Conservation (phyloP, 2,888 invertebrate species). For the Sclerodermus sp. region DNA sequence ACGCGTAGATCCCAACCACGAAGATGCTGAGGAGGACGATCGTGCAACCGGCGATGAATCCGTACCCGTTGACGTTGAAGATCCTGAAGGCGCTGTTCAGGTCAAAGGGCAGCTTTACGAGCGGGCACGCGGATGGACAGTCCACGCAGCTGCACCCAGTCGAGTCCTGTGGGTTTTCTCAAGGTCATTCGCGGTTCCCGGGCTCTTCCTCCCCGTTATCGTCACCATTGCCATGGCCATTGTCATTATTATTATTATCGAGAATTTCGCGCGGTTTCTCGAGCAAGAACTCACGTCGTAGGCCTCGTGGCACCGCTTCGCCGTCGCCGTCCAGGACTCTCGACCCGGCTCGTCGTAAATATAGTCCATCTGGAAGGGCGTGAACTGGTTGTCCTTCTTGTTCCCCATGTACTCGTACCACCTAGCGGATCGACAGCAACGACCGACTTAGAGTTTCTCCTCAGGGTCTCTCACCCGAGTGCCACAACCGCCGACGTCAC, state of each 20-base stretch:
- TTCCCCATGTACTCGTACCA: conserved; percentile 72
- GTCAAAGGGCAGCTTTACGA: conserved; percentile 55
- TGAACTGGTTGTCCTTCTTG: conserved; percentile 59
- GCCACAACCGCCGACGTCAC: too few relatives aligned
- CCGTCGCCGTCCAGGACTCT: conserved; percentile 42
- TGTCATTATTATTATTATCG: too few relatives aligned
- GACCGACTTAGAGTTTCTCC: too few relatives aligned
- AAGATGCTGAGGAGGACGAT: conserved; percentile 59
- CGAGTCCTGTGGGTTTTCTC: conserved; percentile 26
- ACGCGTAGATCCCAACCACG: conserved; percentile 35
- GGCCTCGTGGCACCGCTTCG: conserved; percentile 65
- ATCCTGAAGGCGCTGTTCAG: conserved; percentile 60
- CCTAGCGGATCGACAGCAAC: too few relatives aligned
- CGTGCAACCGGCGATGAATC: conserved; percentile 66
- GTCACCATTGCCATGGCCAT: too few relatives aligned
- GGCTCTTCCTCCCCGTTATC: too few relatives aligned
- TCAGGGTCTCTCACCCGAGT: too few relatives aligned
- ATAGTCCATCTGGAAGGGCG: conserved; percentile 70
- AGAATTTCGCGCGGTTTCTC: too few relatives aligned
- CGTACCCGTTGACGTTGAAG: conserved; percentile 65
- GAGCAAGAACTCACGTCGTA: conserved; percentile 61
- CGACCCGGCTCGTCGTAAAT: conserved; percentile 42
- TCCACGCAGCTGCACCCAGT: conserved; percentile 78
- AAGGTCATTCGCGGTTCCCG: too few relatives aligned
- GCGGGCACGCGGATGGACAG: conserved; percentile 68